Base-by-base conservation (phyloP, 2,797 vertebrate species). In the Esox masquinongy region DNA sequence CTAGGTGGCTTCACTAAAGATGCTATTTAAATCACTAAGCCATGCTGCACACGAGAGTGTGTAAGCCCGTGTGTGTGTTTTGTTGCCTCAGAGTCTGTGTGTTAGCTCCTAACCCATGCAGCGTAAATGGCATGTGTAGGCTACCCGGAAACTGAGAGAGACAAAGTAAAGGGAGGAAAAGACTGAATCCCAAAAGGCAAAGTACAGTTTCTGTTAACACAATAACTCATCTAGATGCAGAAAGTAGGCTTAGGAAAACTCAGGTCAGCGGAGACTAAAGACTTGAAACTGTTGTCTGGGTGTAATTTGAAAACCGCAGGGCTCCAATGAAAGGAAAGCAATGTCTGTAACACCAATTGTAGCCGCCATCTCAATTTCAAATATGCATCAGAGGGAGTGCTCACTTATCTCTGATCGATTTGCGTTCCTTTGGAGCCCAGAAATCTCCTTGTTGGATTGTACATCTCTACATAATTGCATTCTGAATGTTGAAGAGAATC, bases 21-120 rank as follows among this genome's bases (percentile, higher is more conserved):
- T 81, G 74, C 80, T 82, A 82, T 87, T 88, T 88, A 84, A 84
- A 82, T 83, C 82, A 84, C 82, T 73, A 4, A 49, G 70, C 31
- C 43, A 36, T n/a, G 16, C 69, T 15, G 16, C 59, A 17, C n/a
- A 76, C 64, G 22, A 49, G 43, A 15, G 43, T 17, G 68, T 17
- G 14, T 7, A 22, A 1, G 68, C 24, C 36, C 14, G 68, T 24
- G 39, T 69, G 36, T 24, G 36, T 22, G 68, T 49, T 36, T 69
- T 5, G 34, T n/a, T 16, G 66, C 36, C 31, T 26, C 19, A 15
- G 26, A 26, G 53, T 11, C 64, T 17, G 73, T 22, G 64, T 39
- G 31, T 53, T 26, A 29, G 22, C 15, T 53, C 53, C 29, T 51
- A 29, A 34, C 74, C 16, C 22, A 51, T 26, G 53, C 70, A 74